Evolutionary conservation across 2,888 invertebrate species (phyloP).

Genomic region (Hemaris fuciformis): DNA sequence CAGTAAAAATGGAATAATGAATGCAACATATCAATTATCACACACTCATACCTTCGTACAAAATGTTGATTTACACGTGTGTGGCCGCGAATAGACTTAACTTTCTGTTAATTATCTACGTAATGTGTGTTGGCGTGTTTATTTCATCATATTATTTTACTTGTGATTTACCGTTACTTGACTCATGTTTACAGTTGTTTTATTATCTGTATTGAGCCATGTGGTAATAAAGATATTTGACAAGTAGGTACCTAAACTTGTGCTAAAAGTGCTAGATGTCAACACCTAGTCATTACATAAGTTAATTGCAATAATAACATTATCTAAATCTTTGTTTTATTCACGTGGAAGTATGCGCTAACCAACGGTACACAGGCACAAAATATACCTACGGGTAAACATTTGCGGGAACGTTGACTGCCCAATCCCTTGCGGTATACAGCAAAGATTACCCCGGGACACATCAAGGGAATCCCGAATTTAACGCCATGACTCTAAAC

Average conservation of each 20-base stretch:
- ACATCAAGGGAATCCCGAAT: slow-evolving; percentile 45
- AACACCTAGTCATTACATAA: not conserved
- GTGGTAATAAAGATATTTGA: not conserved
- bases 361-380: not conserved
- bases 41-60: slow-evolving; percentile 8
- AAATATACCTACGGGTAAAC: not conserved
- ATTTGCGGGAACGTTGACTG: slow-evolving; percentile 1
- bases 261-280: too few relatives aligned
- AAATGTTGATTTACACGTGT: slow-evolving; percentile 11
- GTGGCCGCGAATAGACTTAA: slow-evolving; percentile 15
- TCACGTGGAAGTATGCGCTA: not conserved
- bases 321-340: not conserved
- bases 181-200: not conserved
- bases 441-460: slow-evolving; percentile 22
- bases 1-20: slow-evolving; percentile 32
- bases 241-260: too few relatives aligned
- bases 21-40: slow-evolving; percentile 16
- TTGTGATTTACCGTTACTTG: not conserved
- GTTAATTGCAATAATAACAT: not conserved
- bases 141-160: slow-evolving; percentile 16
- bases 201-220: not conserved
- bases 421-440: slow-evolving; percentile 7
- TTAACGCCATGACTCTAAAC: slow-evolving; percentile 50
- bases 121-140: slow-evolving; percentile 18
- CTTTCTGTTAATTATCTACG: slow-evolving; percentile 6